These are phyloP conservation scores for Plagodis pulveraria DNA, from an alignment of 2,888 invertebrate genomes.

Conservation along the genomic window DNA sequence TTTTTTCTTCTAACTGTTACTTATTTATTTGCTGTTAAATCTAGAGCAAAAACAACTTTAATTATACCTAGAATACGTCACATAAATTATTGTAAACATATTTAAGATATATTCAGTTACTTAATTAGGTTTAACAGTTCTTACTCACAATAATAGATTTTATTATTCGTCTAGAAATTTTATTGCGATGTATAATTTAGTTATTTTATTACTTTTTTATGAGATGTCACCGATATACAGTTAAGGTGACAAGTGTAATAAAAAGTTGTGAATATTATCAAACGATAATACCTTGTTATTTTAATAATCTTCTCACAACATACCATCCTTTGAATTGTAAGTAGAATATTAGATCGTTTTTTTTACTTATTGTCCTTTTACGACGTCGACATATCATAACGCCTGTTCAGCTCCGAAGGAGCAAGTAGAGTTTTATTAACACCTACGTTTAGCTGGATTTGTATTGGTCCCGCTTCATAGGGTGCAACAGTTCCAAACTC, in stretches of 20 bases:
- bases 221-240: not conserved
- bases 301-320: not conserved
- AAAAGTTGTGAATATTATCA: not conserved
- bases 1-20: constrained; percentile 3
- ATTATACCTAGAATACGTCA: not conserved
- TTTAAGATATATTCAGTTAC: constrained; percentile 7
- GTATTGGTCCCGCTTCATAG: no score
- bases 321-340: no score
- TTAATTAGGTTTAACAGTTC: constrained; percentile 21
- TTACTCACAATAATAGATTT: constrained; percentile 15
- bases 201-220: not conserved
- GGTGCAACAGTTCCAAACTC: no score
- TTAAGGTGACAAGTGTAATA: not conserved
- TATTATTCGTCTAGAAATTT: constrained; percentile 2
- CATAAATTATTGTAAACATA: constrained; percentile 14
- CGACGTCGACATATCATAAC: no score
- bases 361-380: no score
- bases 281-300: not conserved
- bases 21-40: not conserved
- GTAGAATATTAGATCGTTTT: no score
- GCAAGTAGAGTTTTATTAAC: no score
- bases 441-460: no score
- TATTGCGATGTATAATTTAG: not conserved
- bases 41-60: no score
- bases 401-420: no score